A percentile compares a stretch with the other conserved stretches of the same genome.
Evolutionary conservation across 2,888 invertebrate genomes (phyloP).

Genomic region (Drosophila atroscutellata): DNA sequence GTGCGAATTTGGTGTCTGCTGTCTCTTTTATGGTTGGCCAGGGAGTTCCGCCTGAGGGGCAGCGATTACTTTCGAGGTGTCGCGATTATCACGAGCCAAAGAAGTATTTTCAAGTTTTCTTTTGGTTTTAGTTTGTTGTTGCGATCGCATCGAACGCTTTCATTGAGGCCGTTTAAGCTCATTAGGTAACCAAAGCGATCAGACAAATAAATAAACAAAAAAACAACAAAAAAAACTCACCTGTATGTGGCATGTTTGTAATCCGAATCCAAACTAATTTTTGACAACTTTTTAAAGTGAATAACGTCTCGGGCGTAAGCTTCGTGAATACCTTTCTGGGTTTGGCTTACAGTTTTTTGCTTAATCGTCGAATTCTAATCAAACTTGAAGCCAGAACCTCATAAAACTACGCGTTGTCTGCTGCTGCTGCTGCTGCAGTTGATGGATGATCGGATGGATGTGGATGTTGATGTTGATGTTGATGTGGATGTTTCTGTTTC

Average conservation of each 20-base stretch:
- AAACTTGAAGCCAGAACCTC: conserved; percentile 69
- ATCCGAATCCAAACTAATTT: conserved; percentile 36
- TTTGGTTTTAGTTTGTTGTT: conserved; percentile 1
- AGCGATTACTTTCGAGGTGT: conserved; percentile 20
- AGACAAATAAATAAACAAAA: not conserved
- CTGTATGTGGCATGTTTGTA: conserved; percentile 73
- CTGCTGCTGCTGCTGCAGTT: conserved; percentile 32
- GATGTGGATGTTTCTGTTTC: conserved; percentile 9
- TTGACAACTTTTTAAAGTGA: conserved; percentile 54
- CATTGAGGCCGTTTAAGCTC: conserved; percentile 50
- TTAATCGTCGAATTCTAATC: conserved; percentile 77
- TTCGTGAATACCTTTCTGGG: conserved; percentile 44
- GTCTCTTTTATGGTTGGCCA: conserved; percentile 23
- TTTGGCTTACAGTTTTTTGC: conserved; percentile 40
- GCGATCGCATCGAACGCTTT: conserved; percentile 47
- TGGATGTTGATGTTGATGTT: not conserved
- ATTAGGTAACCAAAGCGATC: conserved; percentile 50
- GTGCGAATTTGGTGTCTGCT: conserved; percentile 60
- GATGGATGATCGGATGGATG: conserved; percentile 40
- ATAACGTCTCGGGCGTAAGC: conserved; percentile 48
- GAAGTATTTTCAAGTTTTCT: conserved; percentile 24
- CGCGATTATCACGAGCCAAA: conserved; percentile 33
- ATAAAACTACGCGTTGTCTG: conserved; percentile 53
- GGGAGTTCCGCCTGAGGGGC: conserved; percentile 21
- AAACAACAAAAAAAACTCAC: conserved; percentile 50